Evolutionary conservation across 1,140 invertebrate species (phyloP), one percentile per base, ranked within the genome.

Genomic region (Drosophila bifasciata): DNA sequence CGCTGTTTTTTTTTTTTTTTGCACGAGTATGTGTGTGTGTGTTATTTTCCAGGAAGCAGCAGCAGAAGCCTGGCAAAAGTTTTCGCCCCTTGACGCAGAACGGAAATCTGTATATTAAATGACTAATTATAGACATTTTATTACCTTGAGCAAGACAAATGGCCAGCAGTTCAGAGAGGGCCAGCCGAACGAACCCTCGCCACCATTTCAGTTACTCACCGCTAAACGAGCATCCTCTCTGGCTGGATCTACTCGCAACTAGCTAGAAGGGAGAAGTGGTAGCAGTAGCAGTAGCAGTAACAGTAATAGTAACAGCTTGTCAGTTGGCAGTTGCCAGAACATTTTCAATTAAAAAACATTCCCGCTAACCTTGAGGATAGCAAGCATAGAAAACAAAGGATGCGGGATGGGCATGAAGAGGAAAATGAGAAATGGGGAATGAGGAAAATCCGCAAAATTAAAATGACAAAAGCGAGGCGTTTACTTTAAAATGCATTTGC

Each of bases 71-170:
- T 49, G 64, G 83, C 71, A 66, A 85, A 86, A 83, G 78, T 88
- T 88, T 85, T 76, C 71, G 84, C 79, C 83, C 79, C 84, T 89
- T 83, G 83, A 88, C 83, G 84, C 83, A 88, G 83, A 88, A 79
- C 83, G 83, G 83, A 88, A 88, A 88, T 88, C 83, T 88, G 83
- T 88, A 88, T 88, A 88, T 88, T 88, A 89, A 88, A 88, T 88
- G 83, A 88, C 83, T 88, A 88, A 88, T 88, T 88, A 88, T 88
- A 88, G 83, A 88, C 83, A 88, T 88, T 88, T 88, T 88, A 88
- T 88, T 89, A 88, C 83, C 84, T 88, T 86, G 75, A 88, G 83
- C 79, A 83, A 88, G 83, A 88, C 89, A 88, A 88, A 88, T 88
- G 75, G 83, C 66, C 71, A 64, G 48, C 73, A 75, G 62, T 76